Conservation (phyloP, 2,797 vertebrate genomes). For the Streptopelia turtur region DNA sequence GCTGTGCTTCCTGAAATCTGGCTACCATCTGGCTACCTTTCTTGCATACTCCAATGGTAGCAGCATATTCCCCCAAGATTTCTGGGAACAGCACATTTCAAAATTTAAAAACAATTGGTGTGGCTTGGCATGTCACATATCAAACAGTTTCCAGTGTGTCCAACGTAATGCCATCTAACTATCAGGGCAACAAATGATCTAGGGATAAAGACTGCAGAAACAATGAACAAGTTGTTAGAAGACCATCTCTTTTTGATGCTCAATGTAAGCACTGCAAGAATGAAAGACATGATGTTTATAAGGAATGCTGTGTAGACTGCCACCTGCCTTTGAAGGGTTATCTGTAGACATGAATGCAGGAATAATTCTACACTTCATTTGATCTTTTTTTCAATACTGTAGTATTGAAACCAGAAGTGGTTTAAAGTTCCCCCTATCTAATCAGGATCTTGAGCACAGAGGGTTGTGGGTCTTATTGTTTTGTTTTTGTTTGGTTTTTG, state of each 20-base stretch:
- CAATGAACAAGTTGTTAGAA: background rate
- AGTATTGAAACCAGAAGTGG: background rate
- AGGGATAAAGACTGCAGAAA: background rate
- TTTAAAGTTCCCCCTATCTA: background rate
- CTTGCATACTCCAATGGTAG: background rate
- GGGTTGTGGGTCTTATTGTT: background rate
- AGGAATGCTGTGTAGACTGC: background rate
- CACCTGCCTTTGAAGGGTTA: background rate
- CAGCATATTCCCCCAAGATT: background rate
- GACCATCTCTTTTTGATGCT: background rate
- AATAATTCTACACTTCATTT: background rate
- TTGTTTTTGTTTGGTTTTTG: background rate
- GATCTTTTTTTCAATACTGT: background rate
- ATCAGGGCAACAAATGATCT: background rate
- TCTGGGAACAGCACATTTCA: background rate
- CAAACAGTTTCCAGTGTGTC: background rate
- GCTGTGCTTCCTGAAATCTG: background rate
- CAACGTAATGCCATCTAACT: background rate
- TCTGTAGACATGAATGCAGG: fast-evolving
- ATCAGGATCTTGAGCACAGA: background rate
- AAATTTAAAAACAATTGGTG: background rate
- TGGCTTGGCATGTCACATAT: background rate
- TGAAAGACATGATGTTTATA: background rate
- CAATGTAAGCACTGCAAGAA: background rate
- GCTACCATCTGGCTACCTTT: background rate